Evolutionary conservation across 2,888 invertebrate genomes (phyloP), one percentile per base, ranked within the genome.

Genomic region (Chesias legatella): DNA sequence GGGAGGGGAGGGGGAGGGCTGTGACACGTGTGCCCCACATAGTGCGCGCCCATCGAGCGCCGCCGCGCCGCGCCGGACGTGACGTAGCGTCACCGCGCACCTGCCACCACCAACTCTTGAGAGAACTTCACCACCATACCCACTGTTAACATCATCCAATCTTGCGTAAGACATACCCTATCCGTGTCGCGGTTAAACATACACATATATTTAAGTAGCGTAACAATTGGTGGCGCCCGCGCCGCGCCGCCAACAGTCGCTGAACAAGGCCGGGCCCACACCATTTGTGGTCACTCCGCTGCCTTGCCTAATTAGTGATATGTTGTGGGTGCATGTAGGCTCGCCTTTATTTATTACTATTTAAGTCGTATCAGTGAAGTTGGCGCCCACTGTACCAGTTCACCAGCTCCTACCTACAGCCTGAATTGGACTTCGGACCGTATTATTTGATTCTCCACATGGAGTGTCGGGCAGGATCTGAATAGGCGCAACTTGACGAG

Each of bases 21-120:
- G 60, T 63, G 81, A 79, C 85, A 86, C 85, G 85, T 84, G 86
- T 85, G 84, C 72, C 83, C 82, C 80, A 83, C 79, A 84, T 83
- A 77, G 68, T 67, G 72, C 60, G 69, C 69, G 70, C 69, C 73
- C 81, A 80, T 80, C 77, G 77, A 80, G 72, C 61, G 62, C 68
- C 60, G 61, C 62, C 60, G 50, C 51, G 58, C 64, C 43, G 67
- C 67, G 72, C 72, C 78, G 83, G 82, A 84, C 69, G 76, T 85
- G 79, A 82, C 69, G 65, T 71, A 65, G 58, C 64, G 57, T 56
- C 68, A 62, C 53, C 65, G 61, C 61, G 60, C 74, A 78, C 83
- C 81, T 78, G 81, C 61, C 63, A 42, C 41, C 47, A 43, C 39
- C 46, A 46, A 7, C 9, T 22, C 5, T 24, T 8, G 17, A 24